Evolutionary conservation across 2,888 invertebrate genomes (phyloP).

Genomic region (Dyspetes luteomarginatus): DNA sequence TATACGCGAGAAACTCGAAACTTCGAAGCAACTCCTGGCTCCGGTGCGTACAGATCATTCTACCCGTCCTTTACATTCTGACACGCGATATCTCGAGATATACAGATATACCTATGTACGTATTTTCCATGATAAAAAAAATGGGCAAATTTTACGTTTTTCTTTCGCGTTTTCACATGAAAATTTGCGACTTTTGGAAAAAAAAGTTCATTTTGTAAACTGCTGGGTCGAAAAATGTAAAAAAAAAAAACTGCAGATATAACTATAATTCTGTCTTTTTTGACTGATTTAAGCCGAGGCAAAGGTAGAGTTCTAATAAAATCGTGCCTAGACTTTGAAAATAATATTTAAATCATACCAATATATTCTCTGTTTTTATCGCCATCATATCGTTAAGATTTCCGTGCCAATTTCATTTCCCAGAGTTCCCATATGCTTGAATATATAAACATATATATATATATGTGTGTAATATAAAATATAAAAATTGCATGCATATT

Average conservation of each 20-base stretch:
- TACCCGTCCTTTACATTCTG: constrained; percentile 16
- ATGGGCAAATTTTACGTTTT: not conserved
- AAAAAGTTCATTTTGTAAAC: too few relatives aligned
- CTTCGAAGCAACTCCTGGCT: constrained; percentile 15
- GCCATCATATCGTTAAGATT: not conserved
- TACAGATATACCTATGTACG: not conserved
- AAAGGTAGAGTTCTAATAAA: too few relatives aligned
- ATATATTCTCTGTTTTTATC: not conserved
- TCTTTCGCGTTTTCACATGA: not conserved
- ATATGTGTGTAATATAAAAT: not conserved
- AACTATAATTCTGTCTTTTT: too few relatives aligned
- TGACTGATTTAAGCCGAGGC: too few relatives aligned
- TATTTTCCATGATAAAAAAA: not conserved
- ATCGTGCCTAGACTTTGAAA: too few relatives aligned
- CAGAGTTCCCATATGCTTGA: not conserved
- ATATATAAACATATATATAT: not conserved
- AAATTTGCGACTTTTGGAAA: too few relatives aligned
- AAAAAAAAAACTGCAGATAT: too few relatives aligned
- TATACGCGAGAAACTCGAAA: constrained; percentile 43
- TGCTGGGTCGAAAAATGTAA: too few relatives aligned
- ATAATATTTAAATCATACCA: too few relatives aligned
- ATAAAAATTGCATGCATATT: not conserved
- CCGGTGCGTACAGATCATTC: not conserved
- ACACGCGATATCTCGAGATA: constrained; percentile 34
- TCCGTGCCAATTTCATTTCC: not conserved